Conservation (phyloP, 2,888 invertebrate species). For the Lobophora halterata region DNA sequence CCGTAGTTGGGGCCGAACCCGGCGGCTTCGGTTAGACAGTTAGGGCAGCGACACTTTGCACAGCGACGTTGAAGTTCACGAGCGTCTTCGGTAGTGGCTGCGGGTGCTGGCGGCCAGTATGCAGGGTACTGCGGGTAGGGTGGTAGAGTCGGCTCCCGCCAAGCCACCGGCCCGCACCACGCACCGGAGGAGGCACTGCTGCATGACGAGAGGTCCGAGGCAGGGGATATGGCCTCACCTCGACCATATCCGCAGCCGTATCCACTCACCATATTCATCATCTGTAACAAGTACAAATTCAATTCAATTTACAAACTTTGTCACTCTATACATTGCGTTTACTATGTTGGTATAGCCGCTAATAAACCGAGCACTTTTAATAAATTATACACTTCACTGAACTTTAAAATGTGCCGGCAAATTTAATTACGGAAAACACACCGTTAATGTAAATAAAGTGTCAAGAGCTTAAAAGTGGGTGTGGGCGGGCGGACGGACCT, state of each 20-base stretch:
- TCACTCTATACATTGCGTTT: no score
- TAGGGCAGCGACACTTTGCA: slow-evolving; percentile 90
- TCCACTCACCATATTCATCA: slow-evolving; percentile 71
- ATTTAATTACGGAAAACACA: slow-evolving; percentile 22
- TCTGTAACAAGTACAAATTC: slow-evolving; percentile 49
- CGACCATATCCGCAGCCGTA: slow-evolving; percentile 71
- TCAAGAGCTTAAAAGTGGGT: slow-evolving; percentile 43
- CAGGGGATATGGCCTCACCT: slow-evolving; percentile 76
- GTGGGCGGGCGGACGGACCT: slow-evolving; percentile 74
- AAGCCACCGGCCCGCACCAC: slow-evolving; percentile 61
- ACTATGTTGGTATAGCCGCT: no score
- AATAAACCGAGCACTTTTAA: slow-evolving; percentile 8
- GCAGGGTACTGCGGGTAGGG: slow-evolving; percentile 74
- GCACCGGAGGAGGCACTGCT: slow-evolving; percentile 69
- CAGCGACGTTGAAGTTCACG: slow-evolving; percentile 85
- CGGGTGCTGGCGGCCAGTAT: slow-evolving; percentile 70
- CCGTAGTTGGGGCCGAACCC: slow-evolving; percentile 87
- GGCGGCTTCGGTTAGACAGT: slow-evolving; percentile 89
- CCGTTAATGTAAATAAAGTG: slow-evolving; percentile 39
- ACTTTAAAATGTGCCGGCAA: slow-evolving; percentile 22
- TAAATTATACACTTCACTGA: slow-evolving; percentile 24
- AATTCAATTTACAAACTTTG: slow-evolving; percentile 10
- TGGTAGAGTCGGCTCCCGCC: slow-evolving; percentile 58
- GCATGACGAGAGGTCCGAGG: slow-evolving; percentile 68
- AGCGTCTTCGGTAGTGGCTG: slow-evolving; percentile 63